Conservation (phyloP, 2,797 vertebrate genomes). For the Valencia hispanica region DNA sequence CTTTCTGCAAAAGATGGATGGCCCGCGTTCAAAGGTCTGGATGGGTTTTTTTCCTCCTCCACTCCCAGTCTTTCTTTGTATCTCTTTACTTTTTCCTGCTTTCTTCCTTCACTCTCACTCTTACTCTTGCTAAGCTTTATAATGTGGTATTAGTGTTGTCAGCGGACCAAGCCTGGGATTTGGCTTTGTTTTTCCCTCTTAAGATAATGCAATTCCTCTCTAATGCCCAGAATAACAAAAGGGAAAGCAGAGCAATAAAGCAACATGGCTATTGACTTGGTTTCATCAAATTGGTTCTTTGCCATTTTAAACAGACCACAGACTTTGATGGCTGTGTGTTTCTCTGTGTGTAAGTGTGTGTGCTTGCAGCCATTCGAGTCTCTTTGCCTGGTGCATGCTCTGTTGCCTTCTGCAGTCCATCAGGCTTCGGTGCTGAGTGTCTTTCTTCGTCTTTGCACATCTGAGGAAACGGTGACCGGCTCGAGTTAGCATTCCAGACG, state of each 20-base stretch:
- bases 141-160: constrained; percentile 66
- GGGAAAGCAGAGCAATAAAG: constrained; percentile 65
- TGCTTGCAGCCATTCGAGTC: constrained; percentile 30
- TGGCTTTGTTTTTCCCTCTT: constrained; percentile 68
- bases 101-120: constrained; percentile 10
- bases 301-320: constrained; percentile 65
- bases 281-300: constrained; percentile 67
- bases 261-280: constrained; percentile 50
- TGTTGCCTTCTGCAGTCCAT: constrained; percentile 16
- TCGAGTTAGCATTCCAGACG: constrained; percentile 28
- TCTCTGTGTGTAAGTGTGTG: constrained; percentile 7
- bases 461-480: not conserved
- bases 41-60: constrained; percentile 39
- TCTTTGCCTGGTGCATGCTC: constrained; percentile 25
- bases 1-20: constrained; percentile 84
- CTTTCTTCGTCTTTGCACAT: constrained; percentile 16
- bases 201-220: constrained; percentile 66
- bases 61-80: constrained; percentile 27
- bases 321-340: constrained; percentile 42
- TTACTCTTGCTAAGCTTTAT: constrained; percentile 53
- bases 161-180: constrained; percentile 69
- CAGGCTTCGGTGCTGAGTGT: constrained; percentile 19
- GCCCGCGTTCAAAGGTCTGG: constrained; percentile 82
- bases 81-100: constrained; percentile 14
- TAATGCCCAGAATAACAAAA: constrained; percentile 64